phyloP scores from a whole-genome alignment of 2,797 vertebrate species.

The Rousettus madagascariensis region DNA sequence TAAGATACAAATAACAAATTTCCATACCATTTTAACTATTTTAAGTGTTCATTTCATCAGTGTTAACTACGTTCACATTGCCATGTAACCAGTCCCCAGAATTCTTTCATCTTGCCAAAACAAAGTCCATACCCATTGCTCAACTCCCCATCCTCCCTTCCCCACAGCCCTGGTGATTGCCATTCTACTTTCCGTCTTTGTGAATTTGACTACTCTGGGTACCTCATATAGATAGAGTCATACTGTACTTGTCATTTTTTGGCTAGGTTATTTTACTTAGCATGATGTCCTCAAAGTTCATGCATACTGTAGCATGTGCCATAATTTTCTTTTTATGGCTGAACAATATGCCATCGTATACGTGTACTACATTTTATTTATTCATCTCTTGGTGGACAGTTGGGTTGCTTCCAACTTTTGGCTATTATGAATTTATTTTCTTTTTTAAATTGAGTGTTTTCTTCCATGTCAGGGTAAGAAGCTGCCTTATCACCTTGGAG shows the following conservation, averaged over 20 bases:
- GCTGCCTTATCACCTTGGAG: slow-evolving; percentile 92
- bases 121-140: not conserved
- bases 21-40: not conserved
- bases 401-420: not conserved
- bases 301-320: not conserved
- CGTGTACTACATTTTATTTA: not conserved
- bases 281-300: not conserved
- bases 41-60: not conserved
- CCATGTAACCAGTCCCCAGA: not conserved
- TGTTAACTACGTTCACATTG: not conserved
- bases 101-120: not conserved
- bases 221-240: not conserved
- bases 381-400: not conserved
- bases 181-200: not conserved
- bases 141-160: rapidly evolving
- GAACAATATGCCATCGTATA: not conserved
- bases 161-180: rapidly evolving
- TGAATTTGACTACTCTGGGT: not conserved
- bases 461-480: slow-evolving; percentile 92
- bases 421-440: not conserved
- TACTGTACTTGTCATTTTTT: not conserved
- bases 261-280: not conserved
- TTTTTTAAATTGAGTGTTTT: not conserved
- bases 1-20: not conserved
- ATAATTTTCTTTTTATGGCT: not conserved